Evolutionary conservation across 2,888 invertebrate genomes (phyloP).

Genomic region (Endomychus coccineus): DNA sequence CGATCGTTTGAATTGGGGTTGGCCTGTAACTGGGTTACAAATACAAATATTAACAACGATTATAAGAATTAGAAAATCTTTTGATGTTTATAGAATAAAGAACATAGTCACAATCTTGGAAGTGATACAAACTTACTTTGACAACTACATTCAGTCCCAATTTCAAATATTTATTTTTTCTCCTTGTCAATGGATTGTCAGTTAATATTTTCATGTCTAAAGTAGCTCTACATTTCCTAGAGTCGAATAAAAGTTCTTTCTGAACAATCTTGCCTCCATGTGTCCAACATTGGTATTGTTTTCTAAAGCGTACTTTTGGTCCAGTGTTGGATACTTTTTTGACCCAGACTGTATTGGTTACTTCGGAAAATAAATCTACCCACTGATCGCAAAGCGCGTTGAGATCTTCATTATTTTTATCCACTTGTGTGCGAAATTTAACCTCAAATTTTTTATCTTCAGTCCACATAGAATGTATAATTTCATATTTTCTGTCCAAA

Average conservation of each 20-base stretch:
- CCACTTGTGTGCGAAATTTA: slow-evolving; percentile 41
- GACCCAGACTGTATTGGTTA: slow-evolving; percentile 41
- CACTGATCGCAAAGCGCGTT: slow-evolving; percentile 41
- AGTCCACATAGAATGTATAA: slow-evolving; percentile 39
- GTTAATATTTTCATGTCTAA: slow-evolving; percentile 42
- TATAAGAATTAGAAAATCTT: no score
- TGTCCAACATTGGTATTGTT: slow-evolving; percentile 44
- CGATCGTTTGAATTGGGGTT: no score
- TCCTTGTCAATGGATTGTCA: slow-evolving; percentile 37
- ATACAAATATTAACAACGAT: no score
- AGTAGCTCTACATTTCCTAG: slow-evolving; percentile 40
- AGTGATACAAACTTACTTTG: slow-evolving; percentile 39
- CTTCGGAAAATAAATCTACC: slow-evolving; percentile 41
- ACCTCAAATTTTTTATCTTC: slow-evolving; percentile 38
- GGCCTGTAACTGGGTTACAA: no score
- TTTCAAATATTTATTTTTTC: slow-evolving; percentile 39
- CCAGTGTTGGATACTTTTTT: slow-evolving; percentile 44
- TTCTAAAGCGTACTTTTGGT: slow-evolving; percentile 41
- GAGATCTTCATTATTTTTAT: slow-evolving; percentile 38
- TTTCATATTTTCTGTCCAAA: slow-evolving; percentile 38
- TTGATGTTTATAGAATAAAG: no score
- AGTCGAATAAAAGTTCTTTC: slow-evolving; percentile 41
- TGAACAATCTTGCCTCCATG: slow-evolving; percentile 37
- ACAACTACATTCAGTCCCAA: slow-evolving; percentile 41
- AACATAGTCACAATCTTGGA: no score